Evolutionary conservation across 2,888 invertebrate species (phyloP), one percentile per base, ranked within the genome.

Genomic region (Lasioglossum zephyrum): DNA sequence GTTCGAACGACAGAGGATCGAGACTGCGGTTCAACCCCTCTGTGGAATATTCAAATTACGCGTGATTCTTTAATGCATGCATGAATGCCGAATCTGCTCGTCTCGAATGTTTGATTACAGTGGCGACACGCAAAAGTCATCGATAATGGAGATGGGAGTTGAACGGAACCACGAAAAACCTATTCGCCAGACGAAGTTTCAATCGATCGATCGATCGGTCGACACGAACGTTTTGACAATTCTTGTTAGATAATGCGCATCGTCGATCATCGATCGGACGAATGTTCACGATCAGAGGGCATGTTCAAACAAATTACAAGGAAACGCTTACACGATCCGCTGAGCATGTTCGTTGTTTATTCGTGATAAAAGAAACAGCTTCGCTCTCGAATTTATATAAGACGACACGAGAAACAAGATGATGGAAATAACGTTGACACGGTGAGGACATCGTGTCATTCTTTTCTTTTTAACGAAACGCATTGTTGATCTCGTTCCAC

Each of bases 171-270:
- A 36, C 39, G 39, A 4, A 66, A 39, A 72, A 44, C 47, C 16
- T 57, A 57, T 53, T 75, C 31, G 63, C 44, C 26, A 70, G 60
- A 72, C 73, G 18, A 49, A 47, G 47, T 11, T 44, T 53, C 57
- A 53, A 79, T 74, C 53, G 72, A 31, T 18, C 39, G 41, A 69
- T 39, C 66, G 57, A 49, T 26, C 60, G 36, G 18, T 70, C 53
- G 60, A 85, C 77, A 83, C 47, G 80, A 77, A 72, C 26, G 70
- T 81, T 73, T 80, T 87, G 79, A 86, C 85, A 85, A 82, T 73
- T 47, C 83, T 88, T 66, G 79, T 90, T 82, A 91, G 90, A 88
- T 90, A 88, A 90, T 87, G 82, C n/a, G 69, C n/a, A 57, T 69
- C 31, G 63, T n/a, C 9, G n/a, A 57, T 57, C 57, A 4, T 57